Evolutionary conservation across 2,888 invertebrate species (phyloP).

Genomic region (Argyresthia albistria): DNA sequence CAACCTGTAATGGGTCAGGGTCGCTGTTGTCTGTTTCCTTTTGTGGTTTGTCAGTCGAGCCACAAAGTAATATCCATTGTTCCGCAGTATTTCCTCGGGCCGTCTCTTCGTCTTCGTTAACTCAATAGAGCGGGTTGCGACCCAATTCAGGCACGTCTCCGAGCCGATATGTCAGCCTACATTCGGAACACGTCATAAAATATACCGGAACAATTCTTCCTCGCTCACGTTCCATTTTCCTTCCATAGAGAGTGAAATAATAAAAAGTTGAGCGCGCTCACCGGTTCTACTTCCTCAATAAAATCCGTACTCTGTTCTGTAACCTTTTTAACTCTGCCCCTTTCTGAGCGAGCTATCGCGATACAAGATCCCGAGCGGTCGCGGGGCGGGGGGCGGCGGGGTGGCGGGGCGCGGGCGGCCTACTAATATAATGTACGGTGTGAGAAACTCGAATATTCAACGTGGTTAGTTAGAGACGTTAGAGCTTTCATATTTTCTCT

Average conservation of each 20-base stretch:
- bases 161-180: neutral
- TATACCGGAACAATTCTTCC: neutral
- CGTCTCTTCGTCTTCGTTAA: neutral
- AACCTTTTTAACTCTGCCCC: too few relatives aligned
- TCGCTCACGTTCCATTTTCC: neutral
- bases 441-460: too few relatives aligned
- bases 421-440: too few relatives aligned
- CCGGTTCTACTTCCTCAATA: too few relatives aligned
- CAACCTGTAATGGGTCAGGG: neutral
- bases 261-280: neutral
- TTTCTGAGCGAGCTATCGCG: too few relatives aligned
- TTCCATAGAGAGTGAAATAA: neutral
- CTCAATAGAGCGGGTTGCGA: neutral
- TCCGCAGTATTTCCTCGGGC: neutral
- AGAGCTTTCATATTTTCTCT: too few relatives aligned
- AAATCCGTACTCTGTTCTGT: too few relatives aligned
- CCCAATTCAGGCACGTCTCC: neutral
- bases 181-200: neutral
- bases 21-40: neutral
- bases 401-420: too few relatives aligned
- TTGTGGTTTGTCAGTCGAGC: neutral
- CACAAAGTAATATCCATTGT: neutral
- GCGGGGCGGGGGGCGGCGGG: too few relatives aligned
- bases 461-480: too few relatives aligned
- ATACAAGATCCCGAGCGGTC: too few relatives aligned